These are phyloP conservation scores for Cichladusa arquata DNA, from an alignment of 2,113 vertebrate species.

Conservation along the genomic window DNA sequence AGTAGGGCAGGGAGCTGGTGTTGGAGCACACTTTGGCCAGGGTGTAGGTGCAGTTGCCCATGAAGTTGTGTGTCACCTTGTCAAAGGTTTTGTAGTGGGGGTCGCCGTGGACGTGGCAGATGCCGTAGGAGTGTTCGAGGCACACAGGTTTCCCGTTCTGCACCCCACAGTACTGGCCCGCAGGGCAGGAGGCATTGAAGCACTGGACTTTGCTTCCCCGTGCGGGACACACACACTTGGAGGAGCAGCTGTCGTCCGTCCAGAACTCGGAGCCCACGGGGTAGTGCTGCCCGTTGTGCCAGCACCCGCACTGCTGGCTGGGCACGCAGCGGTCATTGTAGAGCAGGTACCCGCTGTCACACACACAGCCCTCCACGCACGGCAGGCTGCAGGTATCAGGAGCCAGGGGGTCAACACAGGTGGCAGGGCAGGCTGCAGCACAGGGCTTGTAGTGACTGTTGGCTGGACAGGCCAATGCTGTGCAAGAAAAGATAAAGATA, in stretches of 20 bases:
- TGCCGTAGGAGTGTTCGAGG: conserved; percentile 41
- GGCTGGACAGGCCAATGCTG: background rate
- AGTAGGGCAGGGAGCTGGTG: conserved; percentile 66
- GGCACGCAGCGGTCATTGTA: conserved; percentile 35
- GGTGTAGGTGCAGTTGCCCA: conserved; percentile 78
- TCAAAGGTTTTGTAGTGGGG: conserved; percentile 81
- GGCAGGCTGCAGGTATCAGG: background rate
- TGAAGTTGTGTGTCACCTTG: conserved; percentile 75
- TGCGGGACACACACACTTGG: background rate
- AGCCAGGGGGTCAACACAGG: background rate
- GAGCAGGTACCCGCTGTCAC: conserved; percentile 49
- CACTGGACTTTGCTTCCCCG: conserved; percentile 73
- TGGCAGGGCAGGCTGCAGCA: conserved; percentile 59
- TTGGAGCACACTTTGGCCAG: conserved; percentile 77
- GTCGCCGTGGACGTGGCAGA: conserved; percentile 74
- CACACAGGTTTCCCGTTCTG: conserved; percentile 22
- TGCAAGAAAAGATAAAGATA: background rate
- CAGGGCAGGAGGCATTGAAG: conserved; percentile 56
- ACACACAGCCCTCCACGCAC: conserved; percentile 21
- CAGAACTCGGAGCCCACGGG: conserved; percentile 70
- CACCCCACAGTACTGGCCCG: conserved; percentile 67
- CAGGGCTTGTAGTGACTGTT: conserved; percentile 57
- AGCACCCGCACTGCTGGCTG: conserved; percentile 49
- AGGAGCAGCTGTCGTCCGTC: background rate
- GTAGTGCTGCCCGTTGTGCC: conserved; percentile 51